These are phyloP conservation scores for Panurus biarmicus DNA, from an alignment of 2,113 vertebrate species.

Conservation along the genomic window DNA sequence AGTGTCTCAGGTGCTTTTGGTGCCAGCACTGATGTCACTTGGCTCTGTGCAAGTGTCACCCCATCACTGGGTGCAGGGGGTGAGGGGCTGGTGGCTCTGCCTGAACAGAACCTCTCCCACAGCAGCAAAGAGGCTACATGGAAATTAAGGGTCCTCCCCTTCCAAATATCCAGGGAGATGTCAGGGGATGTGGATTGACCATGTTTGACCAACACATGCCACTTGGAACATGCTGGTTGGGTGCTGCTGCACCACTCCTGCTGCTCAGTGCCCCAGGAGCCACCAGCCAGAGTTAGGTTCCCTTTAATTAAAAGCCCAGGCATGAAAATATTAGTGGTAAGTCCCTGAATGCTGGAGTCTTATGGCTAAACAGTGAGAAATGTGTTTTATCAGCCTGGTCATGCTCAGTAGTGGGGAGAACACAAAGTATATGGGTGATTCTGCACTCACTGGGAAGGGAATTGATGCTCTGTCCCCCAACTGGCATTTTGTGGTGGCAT, in stretches of 20 bases:
- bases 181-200: background rate
- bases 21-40: background rate
- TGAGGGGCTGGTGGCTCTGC: background rate
- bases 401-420: background rate
- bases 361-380: background rate
- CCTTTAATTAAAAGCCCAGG: background rate
- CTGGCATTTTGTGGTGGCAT: background rate
- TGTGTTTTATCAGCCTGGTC: background rate
- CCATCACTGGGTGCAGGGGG: background rate
- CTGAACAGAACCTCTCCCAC: background rate
- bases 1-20: accelerated
- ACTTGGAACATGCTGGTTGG: accelerated
- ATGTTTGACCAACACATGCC: accelerated
- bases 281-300: background rate
- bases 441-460: accelerated
- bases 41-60: background rate
- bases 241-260: background rate
- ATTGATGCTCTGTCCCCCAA: background rate
- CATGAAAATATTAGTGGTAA: background rate
- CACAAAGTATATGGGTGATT: background rate
- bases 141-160: accelerated
- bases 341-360: background rate
- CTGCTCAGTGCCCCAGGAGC: background rate
- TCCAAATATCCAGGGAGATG: background rate
- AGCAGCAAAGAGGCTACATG: background rate